Evolutionary conservation across 2,888 invertebrate genomes (phyloP).

Genomic region (Caenorhabditis sp.): DNA sequence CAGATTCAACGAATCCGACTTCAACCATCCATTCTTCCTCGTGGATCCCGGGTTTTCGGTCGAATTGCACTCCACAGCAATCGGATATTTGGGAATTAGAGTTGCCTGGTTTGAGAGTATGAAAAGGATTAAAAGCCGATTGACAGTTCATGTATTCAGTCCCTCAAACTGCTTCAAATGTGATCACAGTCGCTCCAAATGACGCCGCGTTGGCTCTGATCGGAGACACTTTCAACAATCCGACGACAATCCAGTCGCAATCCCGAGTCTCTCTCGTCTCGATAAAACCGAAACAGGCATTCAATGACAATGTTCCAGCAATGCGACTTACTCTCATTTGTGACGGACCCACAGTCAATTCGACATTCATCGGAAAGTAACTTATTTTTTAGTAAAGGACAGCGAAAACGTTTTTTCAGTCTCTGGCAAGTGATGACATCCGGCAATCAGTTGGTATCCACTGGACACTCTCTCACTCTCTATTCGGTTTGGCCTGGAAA

Average conservation of each 20-base stretch:
- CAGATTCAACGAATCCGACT: not conserved
- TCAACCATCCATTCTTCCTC: slow-evolving; percentile 3
- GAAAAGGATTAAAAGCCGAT: not conserved
- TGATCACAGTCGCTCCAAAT: not conserved
- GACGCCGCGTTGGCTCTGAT: not conserved
- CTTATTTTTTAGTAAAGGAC: not conserved
- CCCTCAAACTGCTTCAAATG: not conserved
- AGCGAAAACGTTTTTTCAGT: too few species aligned
- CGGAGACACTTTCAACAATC: slow-evolving; percentile 6
- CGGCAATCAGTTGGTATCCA: not conserved
- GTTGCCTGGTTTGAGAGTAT: slow-evolving; percentile 5
- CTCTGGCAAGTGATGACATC: slow-evolving; percentile 1
- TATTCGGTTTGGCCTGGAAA: not conserved
- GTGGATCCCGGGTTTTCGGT: slow-evolving; percentile 1
- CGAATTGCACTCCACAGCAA: not conserved
- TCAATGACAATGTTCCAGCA: not conserved
- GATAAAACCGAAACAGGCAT: not conserved
- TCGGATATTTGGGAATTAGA: not conserved
- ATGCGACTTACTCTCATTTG: slow-evolving; percentile 3
- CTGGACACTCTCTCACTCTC: not conserved
- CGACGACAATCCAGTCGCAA: not conserved
- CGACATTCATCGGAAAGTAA: not conserved
- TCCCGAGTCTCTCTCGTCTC: not conserved
- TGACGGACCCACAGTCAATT: not conserved
- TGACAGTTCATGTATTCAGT: not conserved